Evolutionary conservation across 1,140 invertebrate species (phyloP).

Genomic region (Metaphire vulgaris): DNA sequence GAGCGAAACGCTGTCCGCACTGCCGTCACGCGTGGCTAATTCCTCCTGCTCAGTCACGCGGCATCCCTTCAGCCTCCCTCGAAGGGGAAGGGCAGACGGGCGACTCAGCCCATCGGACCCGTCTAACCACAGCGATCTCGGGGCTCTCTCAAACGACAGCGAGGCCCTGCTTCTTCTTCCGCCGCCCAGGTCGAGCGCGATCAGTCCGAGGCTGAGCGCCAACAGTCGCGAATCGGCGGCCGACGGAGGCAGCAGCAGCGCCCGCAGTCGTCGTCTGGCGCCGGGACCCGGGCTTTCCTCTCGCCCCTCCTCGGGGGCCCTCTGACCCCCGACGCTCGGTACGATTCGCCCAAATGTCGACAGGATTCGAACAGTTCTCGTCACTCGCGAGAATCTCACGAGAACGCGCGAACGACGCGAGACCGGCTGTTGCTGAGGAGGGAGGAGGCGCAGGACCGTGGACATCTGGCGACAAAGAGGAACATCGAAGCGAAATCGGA

Average conservation of each 20-base stretch:
- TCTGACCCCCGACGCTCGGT: background rate
- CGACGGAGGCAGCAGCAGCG: no score
- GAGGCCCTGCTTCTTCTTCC: background rate
- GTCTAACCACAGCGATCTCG: conserved; percentile 1
- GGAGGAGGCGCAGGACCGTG: background rate
- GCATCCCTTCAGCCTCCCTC: background rate
- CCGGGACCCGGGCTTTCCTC: no score
- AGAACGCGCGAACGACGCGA: conserved; percentile 1
- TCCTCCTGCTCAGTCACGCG: background rate
- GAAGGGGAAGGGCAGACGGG: background rate
- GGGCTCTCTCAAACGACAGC: background rate
- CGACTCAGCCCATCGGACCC: background rate
- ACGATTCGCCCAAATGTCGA: conserved; percentile 1
- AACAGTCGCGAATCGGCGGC: background rate
- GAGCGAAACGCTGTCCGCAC: background rate
- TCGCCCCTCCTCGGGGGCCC: conserved; percentile 3
- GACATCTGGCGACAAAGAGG: background rate
- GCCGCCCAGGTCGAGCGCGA: background rate
- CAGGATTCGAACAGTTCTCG: conserved; percentile 4
- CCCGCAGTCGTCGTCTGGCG: no score
- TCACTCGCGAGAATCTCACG: no score
- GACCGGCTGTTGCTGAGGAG: background rate
- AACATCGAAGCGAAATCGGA: background rate
- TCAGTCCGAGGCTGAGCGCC: background rate
- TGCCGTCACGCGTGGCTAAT: background rate